These are phyloP conservation scores for Lasius fuliginosus DNA, from an alignment of 2,888 invertebrate genomes.

Conservation along the genomic window DNA sequence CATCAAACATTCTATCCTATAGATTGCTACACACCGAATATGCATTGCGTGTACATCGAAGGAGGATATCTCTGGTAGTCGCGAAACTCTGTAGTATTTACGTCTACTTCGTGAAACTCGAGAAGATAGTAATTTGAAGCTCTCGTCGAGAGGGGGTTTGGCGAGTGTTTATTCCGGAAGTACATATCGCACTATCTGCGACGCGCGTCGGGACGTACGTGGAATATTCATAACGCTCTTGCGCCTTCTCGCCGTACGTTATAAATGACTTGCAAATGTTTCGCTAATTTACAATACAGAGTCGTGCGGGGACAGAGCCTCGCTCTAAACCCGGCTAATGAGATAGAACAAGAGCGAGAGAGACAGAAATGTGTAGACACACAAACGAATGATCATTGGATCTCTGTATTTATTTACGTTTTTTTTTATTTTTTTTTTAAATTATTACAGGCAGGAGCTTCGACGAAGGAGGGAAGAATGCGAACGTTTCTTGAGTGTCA, in stretches of 20 bases:
- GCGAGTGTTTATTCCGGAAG: slow-evolving; percentile 52
- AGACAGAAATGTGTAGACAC: not conserved
- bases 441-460: slow-evolving; percentile 53
- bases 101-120: slow-evolving; percentile 53
- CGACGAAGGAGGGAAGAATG: slow-evolving; percentile 52
- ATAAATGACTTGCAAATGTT: slow-evolving; percentile 56
- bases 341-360: slow-evolving; percentile 9
- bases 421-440: not conserved
- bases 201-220: slow-evolving; percentile 31
- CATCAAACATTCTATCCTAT: slow-evolving; percentile 47
- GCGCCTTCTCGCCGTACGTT: slow-evolving; percentile 12
- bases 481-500: slow-evolving; percentile 45
- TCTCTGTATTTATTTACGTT: not conserved
- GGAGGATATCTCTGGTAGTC: slow-evolving; percentile 34
- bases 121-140: slow-evolving; percentile 56
- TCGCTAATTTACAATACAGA: slow-evolving; percentile 53
- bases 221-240: slow-evolving; percentile 52
- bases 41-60: slow-evolving; percentile 9
- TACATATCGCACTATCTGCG: slow-evolving; percentile 17
- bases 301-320: not conserved
- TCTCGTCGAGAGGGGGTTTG: slow-evolving; percentile 17
- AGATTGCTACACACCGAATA: slow-evolving; percentile 8
- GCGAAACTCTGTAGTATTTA: slow-evolving; percentile 50
- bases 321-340: slow-evolving; percentile 28
- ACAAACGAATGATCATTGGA: not conserved